These are phyloP conservation scores for Corythaeola cristata DNA, from an alignment of 2,113 vertebrate species.

Conservation along the genomic window DNA sequence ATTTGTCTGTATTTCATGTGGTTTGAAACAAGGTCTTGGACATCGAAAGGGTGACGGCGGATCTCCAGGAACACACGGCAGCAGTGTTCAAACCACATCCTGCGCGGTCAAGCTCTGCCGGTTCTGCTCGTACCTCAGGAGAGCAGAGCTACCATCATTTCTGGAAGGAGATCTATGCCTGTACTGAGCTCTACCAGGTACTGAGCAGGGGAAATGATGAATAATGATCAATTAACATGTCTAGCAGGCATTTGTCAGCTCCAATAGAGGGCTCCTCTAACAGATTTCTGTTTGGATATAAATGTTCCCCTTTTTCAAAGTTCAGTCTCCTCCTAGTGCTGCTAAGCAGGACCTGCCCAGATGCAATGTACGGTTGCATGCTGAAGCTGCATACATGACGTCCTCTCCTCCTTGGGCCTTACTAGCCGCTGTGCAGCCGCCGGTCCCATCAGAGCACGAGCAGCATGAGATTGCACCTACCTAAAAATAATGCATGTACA, in stretches of 20 bases:
- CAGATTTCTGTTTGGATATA: background rate
- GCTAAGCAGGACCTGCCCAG: background rate
- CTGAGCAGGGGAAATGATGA: background rate
- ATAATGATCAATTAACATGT: background rate
- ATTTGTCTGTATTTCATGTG: background rate
- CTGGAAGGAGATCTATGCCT: constrained; percentile 71
- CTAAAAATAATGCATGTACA: accelerated
- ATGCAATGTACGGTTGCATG: background rate
- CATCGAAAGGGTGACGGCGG: constrained; percentile 51
- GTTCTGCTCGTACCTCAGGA: background rate
- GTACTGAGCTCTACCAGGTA: constrained; percentile 65
- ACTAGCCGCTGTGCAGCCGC: background rate
- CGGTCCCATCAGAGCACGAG: background rate
- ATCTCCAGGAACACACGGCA: constrained; percentile 56
- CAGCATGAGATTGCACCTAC: background rate
- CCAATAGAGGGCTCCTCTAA: background rate
- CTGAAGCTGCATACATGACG: accelerated
- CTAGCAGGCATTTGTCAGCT: background rate
- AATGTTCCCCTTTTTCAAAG: background rate
- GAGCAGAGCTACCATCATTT: background rate
- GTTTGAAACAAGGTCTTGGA: constrained; percentile 66
- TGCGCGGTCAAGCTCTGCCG: background rate
- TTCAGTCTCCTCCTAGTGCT: background rate
- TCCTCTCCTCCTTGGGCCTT: background rate
- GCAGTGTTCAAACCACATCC: background rate